Conservation (phyloP, 2,888 invertebrate species). For the Trachelus iudaicus region DNA sequence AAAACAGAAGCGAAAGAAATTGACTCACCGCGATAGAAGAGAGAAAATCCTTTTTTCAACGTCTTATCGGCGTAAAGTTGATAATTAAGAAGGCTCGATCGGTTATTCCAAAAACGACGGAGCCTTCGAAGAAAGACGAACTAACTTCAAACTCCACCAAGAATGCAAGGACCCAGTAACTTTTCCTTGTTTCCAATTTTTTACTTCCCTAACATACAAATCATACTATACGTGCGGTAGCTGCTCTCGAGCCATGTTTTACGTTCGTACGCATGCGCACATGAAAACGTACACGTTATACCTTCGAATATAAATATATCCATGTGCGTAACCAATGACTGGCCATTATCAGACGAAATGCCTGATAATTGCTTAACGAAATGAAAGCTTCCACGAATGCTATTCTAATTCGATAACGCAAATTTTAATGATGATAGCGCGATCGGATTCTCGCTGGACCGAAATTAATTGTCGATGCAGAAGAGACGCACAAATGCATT, state of each 20-base stretch:
- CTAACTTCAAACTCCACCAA: no score
- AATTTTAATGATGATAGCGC: constrained; percentile 56
- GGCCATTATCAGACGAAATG: constrained; percentile 23
- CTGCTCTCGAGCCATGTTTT: no score
- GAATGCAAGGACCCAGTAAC: no score
- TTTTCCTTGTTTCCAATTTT: no score
- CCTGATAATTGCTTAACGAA: constrained; percentile 46
- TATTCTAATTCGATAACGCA: constrained; percentile 48
- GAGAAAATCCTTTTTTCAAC: constrained; percentile 13
- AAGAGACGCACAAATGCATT: no score
- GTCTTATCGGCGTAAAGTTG: constrained; percentile 21
- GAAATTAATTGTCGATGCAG: constrained; percentile 44
- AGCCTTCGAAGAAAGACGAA: no score
- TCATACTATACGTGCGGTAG: no score
- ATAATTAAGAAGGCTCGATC: constrained; percentile 36
- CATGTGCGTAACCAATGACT: neutral
- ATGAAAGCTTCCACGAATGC: constrained; percentile 36
- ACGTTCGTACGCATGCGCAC: no score
- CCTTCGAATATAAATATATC: neutral
- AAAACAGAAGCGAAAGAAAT: no score
- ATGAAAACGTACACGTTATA: no score
- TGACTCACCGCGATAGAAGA: no score
- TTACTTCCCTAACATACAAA: no score
- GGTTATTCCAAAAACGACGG: constrained; percentile 28
- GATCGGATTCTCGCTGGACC: constrained; percentile 34